Base-by-base conservation (phyloP, 2,113 vertebrate genomes). In the Sprattus sprattus region DNA sequence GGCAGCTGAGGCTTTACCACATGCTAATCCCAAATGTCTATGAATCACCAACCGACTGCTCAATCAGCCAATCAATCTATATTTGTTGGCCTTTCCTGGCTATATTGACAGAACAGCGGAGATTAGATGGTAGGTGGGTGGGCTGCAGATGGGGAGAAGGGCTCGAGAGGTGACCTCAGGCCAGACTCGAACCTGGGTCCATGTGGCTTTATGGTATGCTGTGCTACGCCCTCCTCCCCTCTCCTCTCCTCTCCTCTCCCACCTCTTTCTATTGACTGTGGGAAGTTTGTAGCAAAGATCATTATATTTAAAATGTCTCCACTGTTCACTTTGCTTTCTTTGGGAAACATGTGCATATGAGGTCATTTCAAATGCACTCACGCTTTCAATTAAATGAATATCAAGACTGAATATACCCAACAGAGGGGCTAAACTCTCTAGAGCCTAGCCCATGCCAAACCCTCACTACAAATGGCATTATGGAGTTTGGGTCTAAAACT, bases 331-430 rank as follows among this genome's bases (percentile, higher is more conserved):
- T 71, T 78, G 18, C 18, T 60, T 60, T 60, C 54, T 13, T 78
- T 32, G 71, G 71, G 71, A 78, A 78, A 78, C 60, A 64, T 78
- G 71, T 15, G 71, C 25, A 78, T 75, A 39, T 78, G 71, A 78
- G 64, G 15, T 71, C 64, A 71, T 78, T 11, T 78, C 71, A 78
- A 78, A 78, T 78, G 71, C 18, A 78, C 28, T n/a, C 64, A 67
- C n/a, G n/a, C 64, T 7, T 25, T 44, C 71, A 39, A 78, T 78
- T 44, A 78, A 44, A 78, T 78, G 3, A 67, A 71, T 32, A 15
- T 71, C 64, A 28, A 9, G 11, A 71, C 64, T 64, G 60, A 67
- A 28, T 11, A 67, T 25, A 28, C 64, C 64, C 64, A 67, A 8
- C 39, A 3, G 67, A 78, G 3, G 11, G 32, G 28, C 0, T 39